phyloP scores from a whole-genome alignment of 2,888 invertebrate genomes.

The Ariolimax columbianus region DNA sequence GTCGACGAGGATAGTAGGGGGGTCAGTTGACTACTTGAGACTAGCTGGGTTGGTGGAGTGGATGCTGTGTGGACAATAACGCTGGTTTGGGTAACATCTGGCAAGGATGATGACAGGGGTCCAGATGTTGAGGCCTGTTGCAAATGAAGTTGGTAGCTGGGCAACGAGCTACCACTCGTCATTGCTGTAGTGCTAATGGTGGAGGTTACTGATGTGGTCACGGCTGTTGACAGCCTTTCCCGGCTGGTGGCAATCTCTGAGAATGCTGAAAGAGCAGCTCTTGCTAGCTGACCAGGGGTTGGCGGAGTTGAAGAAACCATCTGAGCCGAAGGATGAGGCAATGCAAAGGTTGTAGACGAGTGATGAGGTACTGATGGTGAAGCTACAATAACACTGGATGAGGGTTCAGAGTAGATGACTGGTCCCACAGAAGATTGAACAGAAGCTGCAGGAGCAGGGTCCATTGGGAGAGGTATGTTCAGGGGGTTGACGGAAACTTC shows the following conservation, averaged over 20 bases:
- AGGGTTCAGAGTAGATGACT: slow-evolving; percentile 35
- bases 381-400: slow-evolving; percentile 49
- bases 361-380: slow-evolving; percentile 26
- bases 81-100: slow-evolving; percentile 70
- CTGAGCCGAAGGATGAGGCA: slow-evolving; percentile 32
- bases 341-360: slow-evolving; percentile 17
- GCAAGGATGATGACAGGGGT: not conserved
- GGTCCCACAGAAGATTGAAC: not conserved
- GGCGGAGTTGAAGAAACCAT: slow-evolving; percentile 21
- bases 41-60: slow-evolving; percentile 47
- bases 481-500: slow-evolving; percentile 26
- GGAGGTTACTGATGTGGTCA: slow-evolving; percentile 34
- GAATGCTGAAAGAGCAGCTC: slow-evolving; percentile 49
- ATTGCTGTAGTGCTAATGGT: slow-evolving; percentile 47
- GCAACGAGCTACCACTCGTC: slow-evolving; percentile 51
- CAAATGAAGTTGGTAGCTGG: slow-evolving; percentile 40
- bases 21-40: slow-evolving; percentile 51
- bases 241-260: slow-evolving; percentile 49
- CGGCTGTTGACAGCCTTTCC: slow-evolving; percentile 32
- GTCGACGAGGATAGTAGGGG: not conserved
- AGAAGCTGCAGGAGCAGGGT: slow-evolving; percentile 16
- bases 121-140: slow-evolving; percentile 8
- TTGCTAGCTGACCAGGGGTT: slow-evolving; percentile 44
- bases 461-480: slow-evolving; percentile 42
- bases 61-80: slow-evolving; percentile 77